phyloP scores from a whole-genome alignment of 2,113 vertebrate species.

The Chionis minor region DNA sequence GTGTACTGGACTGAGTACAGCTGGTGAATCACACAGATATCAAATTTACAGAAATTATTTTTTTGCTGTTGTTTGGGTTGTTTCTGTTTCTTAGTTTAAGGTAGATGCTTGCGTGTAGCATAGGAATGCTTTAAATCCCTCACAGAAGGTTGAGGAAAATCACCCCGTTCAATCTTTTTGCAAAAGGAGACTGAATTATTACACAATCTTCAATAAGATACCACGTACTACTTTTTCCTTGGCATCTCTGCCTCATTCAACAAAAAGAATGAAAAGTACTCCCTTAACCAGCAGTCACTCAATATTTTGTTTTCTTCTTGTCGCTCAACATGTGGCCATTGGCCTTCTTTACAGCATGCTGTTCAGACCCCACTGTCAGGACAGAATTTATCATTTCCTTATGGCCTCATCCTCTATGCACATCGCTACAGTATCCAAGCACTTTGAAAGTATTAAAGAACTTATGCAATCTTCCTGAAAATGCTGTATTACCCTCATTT shows the following conservation, averaged over 20 bases:
- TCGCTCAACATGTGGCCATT: background rate
- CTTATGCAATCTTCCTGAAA: background rate
- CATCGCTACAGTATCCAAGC: background rate
- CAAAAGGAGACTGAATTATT: background rate
- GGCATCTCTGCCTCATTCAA: background rate
- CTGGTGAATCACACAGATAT: background rate
- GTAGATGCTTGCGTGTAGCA: background rate
- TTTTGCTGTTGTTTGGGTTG: background rate
- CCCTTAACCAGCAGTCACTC: background rate
- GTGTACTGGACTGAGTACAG: background rate
- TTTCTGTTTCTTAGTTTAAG: background rate
- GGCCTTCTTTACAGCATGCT: rapidly evolving
- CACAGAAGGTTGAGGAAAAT: background rate
- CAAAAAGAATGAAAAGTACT: background rate
- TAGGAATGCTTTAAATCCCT: background rate
- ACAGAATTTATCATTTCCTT: background rate
- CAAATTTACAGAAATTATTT: background rate
- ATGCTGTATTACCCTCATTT: background rate
- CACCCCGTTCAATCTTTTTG: background rate
- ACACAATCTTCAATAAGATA: background rate
- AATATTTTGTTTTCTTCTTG: background rate
- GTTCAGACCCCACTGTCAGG: background rate
- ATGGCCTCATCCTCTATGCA: background rate
- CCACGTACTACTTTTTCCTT: background rate
- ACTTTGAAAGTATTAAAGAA: background rate